A percentile compares a stretch with the other conserved stretches of the same genome.
phyloP scores from a whole-genome alignment of 1,140 invertebrate genomes.

The Caenorhabditis tropicalis region DNA sequence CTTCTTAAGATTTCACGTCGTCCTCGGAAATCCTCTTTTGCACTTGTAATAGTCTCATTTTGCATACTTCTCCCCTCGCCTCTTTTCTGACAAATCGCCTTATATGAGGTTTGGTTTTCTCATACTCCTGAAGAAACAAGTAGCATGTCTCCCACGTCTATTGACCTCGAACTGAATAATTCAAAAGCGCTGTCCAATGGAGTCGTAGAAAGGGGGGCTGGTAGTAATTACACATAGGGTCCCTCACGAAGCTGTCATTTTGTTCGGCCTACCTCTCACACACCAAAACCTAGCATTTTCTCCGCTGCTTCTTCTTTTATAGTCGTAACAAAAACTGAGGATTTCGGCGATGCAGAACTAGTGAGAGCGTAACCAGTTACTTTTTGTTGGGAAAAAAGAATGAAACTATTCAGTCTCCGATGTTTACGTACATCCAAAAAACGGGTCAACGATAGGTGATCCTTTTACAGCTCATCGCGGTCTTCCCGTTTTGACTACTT shows the following conservation, averaged over 20 bases:
- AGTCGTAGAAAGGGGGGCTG: not conserved
- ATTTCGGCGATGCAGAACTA: not conserved
- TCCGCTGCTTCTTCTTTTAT: not conserved
- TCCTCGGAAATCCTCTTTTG: too few relatives aligned
- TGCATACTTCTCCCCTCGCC: not conserved
- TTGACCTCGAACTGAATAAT: slow-evolving; percentile 34
- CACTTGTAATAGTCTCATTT: not conserved
- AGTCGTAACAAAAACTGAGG: not conserved
- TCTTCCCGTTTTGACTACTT: not conserved
- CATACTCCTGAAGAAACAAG: slow-evolving; percentile 32
- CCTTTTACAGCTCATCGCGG: slow-evolving; percentile 10
- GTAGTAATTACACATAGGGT: slow-evolving; percentile 24
- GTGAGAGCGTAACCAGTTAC: not conserved
- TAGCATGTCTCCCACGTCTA: slow-evolving; percentile 29
- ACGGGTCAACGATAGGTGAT: not conserved
- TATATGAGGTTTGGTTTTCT: not conserved
- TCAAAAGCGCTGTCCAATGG: slow-evolving; percentile 9
- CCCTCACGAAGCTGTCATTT: slow-evolving; percentile 34
- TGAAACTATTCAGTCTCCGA: not conserved
- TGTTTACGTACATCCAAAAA: not conserved
- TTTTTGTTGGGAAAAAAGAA: not conserved
- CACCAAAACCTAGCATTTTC: not conserved
- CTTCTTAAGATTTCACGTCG: too few relatives aligned
- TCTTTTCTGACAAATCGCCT: not conserved
- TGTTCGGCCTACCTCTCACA: not conserved